Base-by-base conservation (phyloP, 2,888 invertebrate genomes). In the Aphelenchoides bicaudatus region DNA sequence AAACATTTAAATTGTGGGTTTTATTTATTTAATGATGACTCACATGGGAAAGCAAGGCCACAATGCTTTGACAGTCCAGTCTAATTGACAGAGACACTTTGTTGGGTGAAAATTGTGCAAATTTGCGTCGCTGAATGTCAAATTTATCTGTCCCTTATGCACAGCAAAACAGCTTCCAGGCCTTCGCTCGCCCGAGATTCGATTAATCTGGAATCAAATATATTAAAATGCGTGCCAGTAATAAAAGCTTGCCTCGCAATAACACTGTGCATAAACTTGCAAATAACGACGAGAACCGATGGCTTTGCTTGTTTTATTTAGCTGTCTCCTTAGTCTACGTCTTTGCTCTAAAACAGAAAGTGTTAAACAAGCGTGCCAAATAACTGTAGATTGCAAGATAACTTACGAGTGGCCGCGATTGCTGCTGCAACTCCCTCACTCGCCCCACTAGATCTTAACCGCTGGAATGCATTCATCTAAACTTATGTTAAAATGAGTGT, bases 1-100 rank as follows among this genome's bases (percentile, higher is more conserved):
- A 56, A 52, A 72, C 58, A n/a, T 3, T n/a, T 27, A 21, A 8
- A 21, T 21, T 28, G 13, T 56, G 10, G 29, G 13, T 10, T 56
- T 48, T 13, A 16, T 49, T 43, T 8, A n/a, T 6, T n/a, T 28
- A 56, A 59, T 13, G 19, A n/a, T 10, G 10, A 60, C 70, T 68
- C 38, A 76, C 76, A 76, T 29, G 77, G 77, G n/a, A 66, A 77
- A 77, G 54, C 77, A 77, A 0, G 77, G 77, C 77, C 77, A 77
- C 2, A 77, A 39, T 10, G 72, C 69, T 25, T 72, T 72, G 1
- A 73, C 70, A n/a, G 68, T 62, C 49, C 62, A 70, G 54, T 77
- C 77, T 16, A 77, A 50, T 46, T 77, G 78, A 51, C 77, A 77
- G 8, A 77, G 57, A 53, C 77, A 77, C 39, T 65, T 60, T 0